Base-by-base conservation (phyloP, 2,113 vertebrate genomes). In the Stegastes partitus region DNA sequence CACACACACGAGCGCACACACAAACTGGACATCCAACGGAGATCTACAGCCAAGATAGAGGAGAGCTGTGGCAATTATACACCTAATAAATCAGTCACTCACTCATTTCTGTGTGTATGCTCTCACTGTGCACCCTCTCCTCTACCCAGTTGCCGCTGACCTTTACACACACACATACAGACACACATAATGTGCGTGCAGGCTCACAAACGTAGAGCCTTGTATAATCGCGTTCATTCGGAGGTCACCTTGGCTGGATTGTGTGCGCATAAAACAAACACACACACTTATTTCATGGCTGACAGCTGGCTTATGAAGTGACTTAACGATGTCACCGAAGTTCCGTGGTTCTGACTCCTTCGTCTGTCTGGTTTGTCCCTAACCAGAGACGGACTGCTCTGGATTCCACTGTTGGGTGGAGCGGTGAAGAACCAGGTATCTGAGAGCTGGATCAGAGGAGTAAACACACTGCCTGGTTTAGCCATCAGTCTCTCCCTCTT, bases 41-140 rank as follows among this genome's bases (percentile, higher is more conserved):
- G 59, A 65, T 83, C 87, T n/a, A 50, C 74, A 63, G 88, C 89
- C 91, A 87, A 87, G 64, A 88, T 64, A 72, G 68, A 51, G 68
- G 49, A 73, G 65, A 55, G 49, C 68, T 70, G 70, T 86, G 55
- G 85, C 89, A 81, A 86, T 93, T 90, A 88, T 76, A 73, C 86
- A 92, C 86, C 75, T 75, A 83, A 91, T 93, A 92, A 93, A 93
- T 93, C 87, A 79, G 80, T 90, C 89, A 81, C 62, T 90, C 79
- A 83, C 70, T 83, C 71, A 88, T 82, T 92, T 82, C 53, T 79
- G 76, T 66, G 61, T 77, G 56, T 61, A 47, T 76, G 73, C 28
- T 56, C 59, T 87, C 72, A 68, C 56, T 76, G 62, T 70, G 64
- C 63, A 57, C 54, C 57, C 62, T 53, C 28, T 57, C 49, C 65